A percentile compares a stretch with the other conserved stretches of the same genome.
Evolutionary conservation across 2,797 vertebrate genomes (phyloP).

Genomic region (Silurus aristotelis): DNA sequence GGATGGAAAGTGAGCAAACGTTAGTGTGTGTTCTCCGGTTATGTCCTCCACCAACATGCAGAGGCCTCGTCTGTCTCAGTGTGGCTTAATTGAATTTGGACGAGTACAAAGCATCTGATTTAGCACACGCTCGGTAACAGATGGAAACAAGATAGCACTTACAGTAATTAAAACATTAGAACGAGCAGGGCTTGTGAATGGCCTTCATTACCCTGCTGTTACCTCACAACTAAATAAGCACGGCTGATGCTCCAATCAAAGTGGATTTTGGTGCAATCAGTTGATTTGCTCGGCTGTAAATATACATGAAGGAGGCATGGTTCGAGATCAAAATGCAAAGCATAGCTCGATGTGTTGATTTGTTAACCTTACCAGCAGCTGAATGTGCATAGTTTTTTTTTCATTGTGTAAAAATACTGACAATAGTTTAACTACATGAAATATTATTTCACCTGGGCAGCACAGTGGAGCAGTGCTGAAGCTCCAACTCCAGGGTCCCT

Average conservation of each 20-base stretch:
- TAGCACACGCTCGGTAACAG: constrained; percentile 48
- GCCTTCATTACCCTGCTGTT: constrained; percentile 51
- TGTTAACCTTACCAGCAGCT: background rate
- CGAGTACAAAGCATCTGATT: constrained; percentile 55
- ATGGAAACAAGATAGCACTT: constrained; percentile 55
- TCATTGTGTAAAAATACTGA: background rate
- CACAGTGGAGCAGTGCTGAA: too few species aligned
- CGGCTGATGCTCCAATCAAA: constrained; percentile 39
- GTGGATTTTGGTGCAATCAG: constrained; percentile 45
- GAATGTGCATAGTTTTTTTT: background rate
- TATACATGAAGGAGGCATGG: constrained; percentile 6
- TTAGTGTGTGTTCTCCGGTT: constrained; percentile 38
- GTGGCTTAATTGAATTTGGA: constrained; percentile 57
- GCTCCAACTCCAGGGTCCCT: too few species aligned
- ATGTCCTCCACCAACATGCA: constrained; percentile 41
- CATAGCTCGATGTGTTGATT: background rate
- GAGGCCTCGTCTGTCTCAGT: constrained; percentile 28
- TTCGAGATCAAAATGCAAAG: background rate
- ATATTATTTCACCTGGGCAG: too few species aligned
- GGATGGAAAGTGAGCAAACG: constrained; percentile 1
- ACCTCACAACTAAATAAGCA: constrained; percentile 49
- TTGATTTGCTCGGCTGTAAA: constrained; percentile 35
- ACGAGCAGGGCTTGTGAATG: constrained; percentile 49
- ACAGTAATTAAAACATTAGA: constrained; percentile 58
- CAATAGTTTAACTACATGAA: too few species aligned